These are phyloP conservation scores for Drosophila flavopinicola DNA, from an alignment of 2,888 invertebrate species.

Conservation along the genomic window DNA sequence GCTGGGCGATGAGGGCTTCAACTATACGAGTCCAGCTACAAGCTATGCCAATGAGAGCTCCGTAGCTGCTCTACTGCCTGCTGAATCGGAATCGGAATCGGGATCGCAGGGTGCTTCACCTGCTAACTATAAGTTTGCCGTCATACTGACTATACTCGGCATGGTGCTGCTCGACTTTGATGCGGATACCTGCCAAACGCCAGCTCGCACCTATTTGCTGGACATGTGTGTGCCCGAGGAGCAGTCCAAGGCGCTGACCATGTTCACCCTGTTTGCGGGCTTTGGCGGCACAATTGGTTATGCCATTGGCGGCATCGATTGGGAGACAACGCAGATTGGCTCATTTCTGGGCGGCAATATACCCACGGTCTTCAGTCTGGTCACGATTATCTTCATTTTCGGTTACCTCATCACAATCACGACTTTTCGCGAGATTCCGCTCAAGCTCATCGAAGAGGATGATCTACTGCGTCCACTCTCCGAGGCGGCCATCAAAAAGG, in stretches of 20 bases:
- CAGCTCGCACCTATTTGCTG: conserved; percentile 87
- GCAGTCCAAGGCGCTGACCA: conserved; percentile 87
- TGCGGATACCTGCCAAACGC: conserved; percentile 88
- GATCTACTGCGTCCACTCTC: conserved; percentile 82
- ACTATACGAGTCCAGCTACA: not conserved
- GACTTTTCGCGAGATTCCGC: conserved; percentile 87
- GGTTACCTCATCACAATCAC: conserved; percentile 86
- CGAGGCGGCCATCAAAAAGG: conserved; percentile 79
- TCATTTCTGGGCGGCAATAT: conserved; percentile 86
- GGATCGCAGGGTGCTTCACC: too few relatives aligned
- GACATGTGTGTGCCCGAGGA: conserved; percentile 88
- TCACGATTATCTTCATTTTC: conserved; percentile 86
- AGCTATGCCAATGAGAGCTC: conserved; percentile 44
- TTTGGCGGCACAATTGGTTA: conserved; percentile 88
- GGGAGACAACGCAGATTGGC: conserved; percentile 86
- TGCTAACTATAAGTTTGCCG: conserved; percentile 82
- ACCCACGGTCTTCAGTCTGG: conserved; percentile 86
- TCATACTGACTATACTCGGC: conserved; percentile 86
- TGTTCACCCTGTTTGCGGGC: conserved; percentile 88
- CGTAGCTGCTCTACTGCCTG: conserved; percentile 58
- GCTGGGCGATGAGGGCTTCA: conserved; percentile 84
- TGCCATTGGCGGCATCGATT: conserved; percentile 86
- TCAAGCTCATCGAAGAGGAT: conserved; percentile 83
- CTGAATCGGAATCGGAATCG: not conserved
- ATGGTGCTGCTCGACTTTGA: conserved; percentile 87